phyloP scores from a whole-genome alignment of 2,888 invertebrate genomes.

The Microctonus brassicae region DNA sequence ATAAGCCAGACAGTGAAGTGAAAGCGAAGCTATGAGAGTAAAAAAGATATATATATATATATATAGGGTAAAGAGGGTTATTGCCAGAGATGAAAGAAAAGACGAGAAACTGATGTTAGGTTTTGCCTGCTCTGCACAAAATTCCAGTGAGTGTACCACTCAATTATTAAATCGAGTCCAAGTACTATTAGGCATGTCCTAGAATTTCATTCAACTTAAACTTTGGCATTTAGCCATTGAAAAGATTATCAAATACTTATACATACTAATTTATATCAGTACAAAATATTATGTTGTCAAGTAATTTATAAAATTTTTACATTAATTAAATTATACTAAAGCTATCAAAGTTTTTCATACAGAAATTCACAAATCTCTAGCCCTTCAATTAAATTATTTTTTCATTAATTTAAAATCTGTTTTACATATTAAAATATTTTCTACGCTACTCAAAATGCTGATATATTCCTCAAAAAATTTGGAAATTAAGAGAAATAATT shows the following conservation, averaged over 20 bases:
- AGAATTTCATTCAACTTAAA: neutral
- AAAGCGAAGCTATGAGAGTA: neutral
- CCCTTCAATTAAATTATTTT: no score
- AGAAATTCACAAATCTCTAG: no score
- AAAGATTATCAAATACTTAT: neutral
- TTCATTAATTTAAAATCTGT: no score
- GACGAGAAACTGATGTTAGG: conserved; percentile 5
- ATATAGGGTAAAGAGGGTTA: conserved; percentile 18
- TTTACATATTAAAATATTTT: no score
- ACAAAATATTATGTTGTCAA: neutral
- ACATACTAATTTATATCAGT: no score
- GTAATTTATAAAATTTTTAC: neutral
- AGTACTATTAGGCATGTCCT: neutral
- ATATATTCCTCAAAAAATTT: no score
- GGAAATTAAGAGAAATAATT: neutral
- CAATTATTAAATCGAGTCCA: conserved; percentile 27
- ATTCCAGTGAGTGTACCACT: conserved; percentile 25
- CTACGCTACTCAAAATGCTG: no score
- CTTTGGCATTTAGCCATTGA: neutral
- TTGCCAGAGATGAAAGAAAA: conserved; percentile 14
- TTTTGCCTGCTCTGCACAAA: conserved; percentile 30
- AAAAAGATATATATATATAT: neutral
- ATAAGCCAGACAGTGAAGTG: neutral
- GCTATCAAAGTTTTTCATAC: neutral
- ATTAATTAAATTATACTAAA: neutral